Evolutionary conservation across 2,888 invertebrate genomes (phyloP).

Genomic region (Lasioglossum pauxillum): DNA sequence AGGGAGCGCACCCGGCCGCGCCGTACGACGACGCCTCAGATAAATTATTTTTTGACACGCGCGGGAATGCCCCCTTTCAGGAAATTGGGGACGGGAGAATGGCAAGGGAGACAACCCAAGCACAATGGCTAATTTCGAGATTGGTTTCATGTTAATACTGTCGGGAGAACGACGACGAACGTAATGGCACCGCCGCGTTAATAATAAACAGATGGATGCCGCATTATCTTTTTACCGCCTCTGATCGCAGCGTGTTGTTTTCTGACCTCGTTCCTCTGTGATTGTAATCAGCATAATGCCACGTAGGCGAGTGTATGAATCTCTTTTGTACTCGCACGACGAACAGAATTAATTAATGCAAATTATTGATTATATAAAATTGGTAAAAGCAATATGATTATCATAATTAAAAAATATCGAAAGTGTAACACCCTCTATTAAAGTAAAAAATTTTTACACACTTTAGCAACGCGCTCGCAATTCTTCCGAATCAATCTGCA

Average conservation of each 20-base stretch:
- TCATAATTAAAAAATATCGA: not conserved
- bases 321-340: not conserved
- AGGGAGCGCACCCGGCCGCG: not conserved
- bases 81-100: not conserved
- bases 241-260: not conserved
- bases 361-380: not conserved
- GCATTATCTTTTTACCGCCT: not conserved
- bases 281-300: not conserved
- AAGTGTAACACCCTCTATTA: not conserved
- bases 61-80: not conserved
- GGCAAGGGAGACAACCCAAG: not conserved
- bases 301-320: not conserved
- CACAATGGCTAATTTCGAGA: slow-evolving; percentile 7
- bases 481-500: not conserved
- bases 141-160: not conserved
- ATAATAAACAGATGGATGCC: not conserved
- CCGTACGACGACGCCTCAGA: not conserved
- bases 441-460: not conserved
- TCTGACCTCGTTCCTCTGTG: not conserved
- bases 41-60: slow-evolving; percentile 16
- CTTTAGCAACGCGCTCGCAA: too few relatives aligned
- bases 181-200: not conserved
- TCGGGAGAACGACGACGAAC: not conserved
- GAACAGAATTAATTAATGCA: not conserved
- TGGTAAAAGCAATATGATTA: not conserved